A percentile compares a stretch with the other conserved stretches of the same genome.
Conservation (phyloP, 1,140 invertebrate species). For the Atopsyche davidsoni region DNA sequence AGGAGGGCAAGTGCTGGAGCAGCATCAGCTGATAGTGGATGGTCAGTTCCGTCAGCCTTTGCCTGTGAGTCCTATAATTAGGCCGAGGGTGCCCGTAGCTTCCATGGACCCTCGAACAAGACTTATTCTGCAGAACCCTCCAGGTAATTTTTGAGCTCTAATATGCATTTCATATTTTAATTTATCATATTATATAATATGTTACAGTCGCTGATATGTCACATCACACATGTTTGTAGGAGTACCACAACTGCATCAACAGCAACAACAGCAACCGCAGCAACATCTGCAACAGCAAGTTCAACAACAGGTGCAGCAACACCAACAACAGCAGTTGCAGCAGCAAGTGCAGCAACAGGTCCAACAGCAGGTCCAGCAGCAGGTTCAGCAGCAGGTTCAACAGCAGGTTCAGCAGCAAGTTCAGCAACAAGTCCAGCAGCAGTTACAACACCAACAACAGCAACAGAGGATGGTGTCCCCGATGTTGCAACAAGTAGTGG, state of each 20-base stretch:
- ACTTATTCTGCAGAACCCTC: slow-evolving; percentile 19
- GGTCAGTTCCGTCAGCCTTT: slow-evolving; percentile 46
- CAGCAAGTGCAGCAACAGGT: slow-evolving; percentile 38
- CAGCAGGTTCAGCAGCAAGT: too few relatives aligned
- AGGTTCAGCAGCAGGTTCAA: too few relatives aligned
- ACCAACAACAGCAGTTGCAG: slow-evolving; percentile 31
- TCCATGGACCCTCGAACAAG: slow-evolving; percentile 26
- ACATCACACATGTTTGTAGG: too few relatives aligned
- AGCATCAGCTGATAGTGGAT: slow-evolving; percentile 30
- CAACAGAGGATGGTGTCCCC: slow-evolving; percentile 29
- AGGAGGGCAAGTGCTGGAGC: not conserved
- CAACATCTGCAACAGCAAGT: slow-evolving; percentile 26
- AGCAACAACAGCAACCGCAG: slow-evolving; percentile 13
- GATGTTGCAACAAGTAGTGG: slow-evolving; percentile 34
- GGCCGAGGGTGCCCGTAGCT: slow-evolving; percentile 33
- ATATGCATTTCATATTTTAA: too few relatives aligned
- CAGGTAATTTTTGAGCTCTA: slow-evolving; percentile 20
- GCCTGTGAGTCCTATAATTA: slow-evolving; percentile 34
- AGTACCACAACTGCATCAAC: slow-evolving; percentile 13
- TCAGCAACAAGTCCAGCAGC: slow-evolving; percentile 27
- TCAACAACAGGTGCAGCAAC: slow-evolving; percentile 35
- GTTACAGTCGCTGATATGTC: too few relatives aligned
- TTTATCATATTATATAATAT: too few relatives aligned
- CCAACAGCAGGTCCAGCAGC: too few relatives aligned
- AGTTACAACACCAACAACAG: slow-evolving; percentile 30